Evolutionary conservation across 2,797 vertebrate genomes (phyloP).

Genomic region (Chanos chanos): DNA sequence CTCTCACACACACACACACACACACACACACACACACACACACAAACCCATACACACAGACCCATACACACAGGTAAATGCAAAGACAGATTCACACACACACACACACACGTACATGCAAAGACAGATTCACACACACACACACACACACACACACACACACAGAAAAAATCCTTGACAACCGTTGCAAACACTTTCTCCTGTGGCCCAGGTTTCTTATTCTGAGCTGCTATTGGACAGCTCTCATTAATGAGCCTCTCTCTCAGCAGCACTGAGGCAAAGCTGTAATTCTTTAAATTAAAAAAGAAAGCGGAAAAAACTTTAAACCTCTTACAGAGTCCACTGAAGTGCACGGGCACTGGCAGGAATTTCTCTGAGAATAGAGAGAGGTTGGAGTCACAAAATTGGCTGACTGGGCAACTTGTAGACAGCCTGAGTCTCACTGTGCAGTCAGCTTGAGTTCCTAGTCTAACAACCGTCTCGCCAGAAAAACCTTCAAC

Average conservation of each 20-base stretch:
- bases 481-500: too few species aligned
- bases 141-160: too few species aligned
- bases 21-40: too few species aligned
- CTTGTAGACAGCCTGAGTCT: slow-evolving; percentile 9
- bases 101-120: not conserved
- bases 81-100: not conserved
- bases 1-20: too few species aligned
- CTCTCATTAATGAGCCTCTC: not conserved
- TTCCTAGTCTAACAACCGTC: too few species aligned
- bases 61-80: slow-evolving; percentile 1
- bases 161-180: too few species aligned
- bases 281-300: slow-evolving; percentile 23
- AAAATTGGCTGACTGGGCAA: slow-evolving; percentile 43
- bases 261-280: slow-evolving; percentile 32
- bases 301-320: slow-evolving; percentile 36
- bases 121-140: too few species aligned
- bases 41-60: not conserved
- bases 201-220: slow-evolving; percentile 15
- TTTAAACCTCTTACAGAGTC: slow-evolving; percentile 62
- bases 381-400: slow-evolving; percentile 50
- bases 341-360: slow-evolving; percentile 44
- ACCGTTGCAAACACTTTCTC: slow-evolving; percentile 22
- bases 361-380: slow-evolving; percentile 54
- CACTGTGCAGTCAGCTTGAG: too few species aligned
- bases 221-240: not conserved